phyloP scores from a whole-genome alignment of 1,140 invertebrate species.

The Dendrolimus punctatus region DNA sequence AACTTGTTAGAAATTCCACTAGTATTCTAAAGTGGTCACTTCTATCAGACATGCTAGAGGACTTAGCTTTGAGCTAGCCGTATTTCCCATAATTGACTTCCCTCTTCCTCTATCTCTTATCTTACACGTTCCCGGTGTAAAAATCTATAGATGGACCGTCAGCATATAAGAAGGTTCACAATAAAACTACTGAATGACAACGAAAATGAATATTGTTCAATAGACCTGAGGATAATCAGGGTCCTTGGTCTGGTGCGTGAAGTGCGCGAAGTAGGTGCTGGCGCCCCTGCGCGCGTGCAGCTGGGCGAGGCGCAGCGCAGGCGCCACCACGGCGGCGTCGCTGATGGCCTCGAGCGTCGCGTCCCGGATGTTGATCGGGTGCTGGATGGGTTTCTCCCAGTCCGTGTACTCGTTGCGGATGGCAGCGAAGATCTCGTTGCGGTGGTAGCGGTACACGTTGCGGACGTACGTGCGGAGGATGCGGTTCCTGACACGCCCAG shows the following conservation, averaged over 20 bases:
- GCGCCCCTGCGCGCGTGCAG: conserved; percentile 80
- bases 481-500: conserved; percentile 69
- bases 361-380: conserved; percentile 86
- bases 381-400: conserved; percentile 89
- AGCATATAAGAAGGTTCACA: neutral
- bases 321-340: conserved; percentile 86
- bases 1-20: too few species aligned
- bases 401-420: conserved; percentile 94
- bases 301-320: conserved; percentile 79
- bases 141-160: too few species aligned
- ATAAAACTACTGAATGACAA: neutral
- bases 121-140: too few species aligned
- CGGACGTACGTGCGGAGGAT: conserved; percentile 87
- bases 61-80: too few species aligned
- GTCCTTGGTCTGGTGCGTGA: conserved; percentile 84
- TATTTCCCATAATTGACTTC: too few species aligned
- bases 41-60: too few species aligned
- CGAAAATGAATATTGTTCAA: neutral
- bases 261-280: conserved; percentile 85
- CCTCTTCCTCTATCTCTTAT: too few species aligned
- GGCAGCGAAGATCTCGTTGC: conserved; percentile 93
- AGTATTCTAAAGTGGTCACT: too few species aligned
- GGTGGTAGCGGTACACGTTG: conserved; percentile 90
- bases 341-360: conserved; percentile 90
- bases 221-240: conserved; percentile 81